A percentile compares a stretch with the other conserved stretches of the same genome.
Conservation (phyloP, 2,888 invertebrate genomes). For the Caenorhabditis angaria region DNA sequence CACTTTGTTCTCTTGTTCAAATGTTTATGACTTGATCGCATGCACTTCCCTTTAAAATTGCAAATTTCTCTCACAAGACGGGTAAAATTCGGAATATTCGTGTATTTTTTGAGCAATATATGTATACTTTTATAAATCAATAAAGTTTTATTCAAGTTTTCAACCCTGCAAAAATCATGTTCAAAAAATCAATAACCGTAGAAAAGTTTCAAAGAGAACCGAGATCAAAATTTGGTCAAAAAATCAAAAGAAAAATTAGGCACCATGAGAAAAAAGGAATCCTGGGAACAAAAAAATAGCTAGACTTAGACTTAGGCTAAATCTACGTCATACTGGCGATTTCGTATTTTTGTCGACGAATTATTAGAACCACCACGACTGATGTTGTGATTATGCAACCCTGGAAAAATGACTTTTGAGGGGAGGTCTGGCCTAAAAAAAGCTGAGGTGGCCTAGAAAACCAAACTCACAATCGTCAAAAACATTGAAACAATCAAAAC, state of each 20-base stretch:
- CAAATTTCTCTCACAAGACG: too few species aligned
- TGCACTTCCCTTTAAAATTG: too few species aligned
- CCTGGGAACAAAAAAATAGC: neutral
- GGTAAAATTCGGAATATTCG: too few species aligned
- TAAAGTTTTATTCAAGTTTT: too few species aligned
- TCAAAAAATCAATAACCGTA: neutral
- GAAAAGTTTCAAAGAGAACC: neutral
- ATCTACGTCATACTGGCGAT: conserved; percentile 37
- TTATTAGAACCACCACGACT: conserved; percentile 24
- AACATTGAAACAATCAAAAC: conserved; percentile 23
- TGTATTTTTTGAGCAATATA: too few species aligned
- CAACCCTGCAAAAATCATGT: too few species aligned
- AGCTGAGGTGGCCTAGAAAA: neutral
- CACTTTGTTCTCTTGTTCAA: too few species aligned
- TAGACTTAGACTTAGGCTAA: neutral
- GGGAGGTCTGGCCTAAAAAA: neutral
- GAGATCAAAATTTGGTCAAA: conserved; percentile 1
- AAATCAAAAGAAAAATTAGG: neutral
- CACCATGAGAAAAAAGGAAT: too few species aligned
- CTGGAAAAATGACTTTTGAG: conserved; percentile 11
- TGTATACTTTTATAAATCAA: too few species aligned
- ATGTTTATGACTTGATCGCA: too few species aligned
- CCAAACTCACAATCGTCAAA: conserved; percentile 21
- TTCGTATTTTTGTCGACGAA: conserved; percentile 41
- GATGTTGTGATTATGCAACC: conserved; percentile 29